Base-by-base conservation (phyloP, 2,888 invertebrate species). In the Amiota minor region DNA sequence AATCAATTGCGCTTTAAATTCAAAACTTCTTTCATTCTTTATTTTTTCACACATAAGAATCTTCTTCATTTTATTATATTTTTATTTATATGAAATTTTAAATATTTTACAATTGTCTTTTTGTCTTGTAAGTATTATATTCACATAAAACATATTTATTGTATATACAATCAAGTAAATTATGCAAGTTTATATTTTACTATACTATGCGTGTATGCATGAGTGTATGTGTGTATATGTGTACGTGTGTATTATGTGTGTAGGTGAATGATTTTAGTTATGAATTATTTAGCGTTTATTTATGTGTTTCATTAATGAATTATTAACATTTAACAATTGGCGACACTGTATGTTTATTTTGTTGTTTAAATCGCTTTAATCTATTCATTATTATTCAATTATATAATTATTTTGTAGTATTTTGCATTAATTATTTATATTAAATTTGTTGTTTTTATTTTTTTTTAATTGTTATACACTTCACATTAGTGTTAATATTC, bases 311-410 rank as follows among this genome's bases (percentile, higher is more conserved):
- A 47, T 49, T n/a, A 47, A 6, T 68, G 14, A 14, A 12, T 49
- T 67, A 20, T 49, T 16, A 67, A 47, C 49, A 49, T 14, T 68
- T 68, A 68, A 68, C 62, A 77, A 79, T 78, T 80, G 75, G 76
- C 78, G 84, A 78, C 80, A 76, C 53, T 68, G 35, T 59, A 3
- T 59, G 53, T 9, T 53, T 68, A 68, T 35, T 68, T 20, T 18
- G 59, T 59, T 35, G 6, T 35, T 35, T 6, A 35, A 35, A 20
- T 20, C 50, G 65, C 65, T 67, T 67, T 49, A 49, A 49, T 49
- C 20, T 67, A 62, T 62, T n/a, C 45, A 62, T 67, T 67, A n/a
- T 47, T 65, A 18, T 49, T 67, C 46, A 64, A n/a, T 64, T 18
- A 64, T 64, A n/a, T 45, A 62, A 18, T 64, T 45, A 12, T n/a